Evolutionary conservation across 2,888 invertebrate genomes (phyloP).

Genomic region (Gymnocheta viridis): DNA sequence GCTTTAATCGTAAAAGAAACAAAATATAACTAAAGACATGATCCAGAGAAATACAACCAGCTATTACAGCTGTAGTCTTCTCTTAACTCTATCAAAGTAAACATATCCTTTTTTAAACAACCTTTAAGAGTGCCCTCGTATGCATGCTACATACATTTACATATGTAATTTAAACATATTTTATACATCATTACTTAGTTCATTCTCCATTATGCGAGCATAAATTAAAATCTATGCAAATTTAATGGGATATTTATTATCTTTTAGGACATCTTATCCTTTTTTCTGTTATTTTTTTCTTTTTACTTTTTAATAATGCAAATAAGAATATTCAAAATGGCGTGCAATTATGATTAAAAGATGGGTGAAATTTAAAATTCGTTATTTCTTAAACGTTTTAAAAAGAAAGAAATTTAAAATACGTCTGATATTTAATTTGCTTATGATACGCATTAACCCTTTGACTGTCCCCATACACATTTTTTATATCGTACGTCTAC

Average conservation of each 20-base stretch:
- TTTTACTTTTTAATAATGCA: slow-evolving; percentile 28
- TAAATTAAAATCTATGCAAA: slow-evolving; percentile 56
- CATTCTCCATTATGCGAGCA: slow-evolving; percentile 10
- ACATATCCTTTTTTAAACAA: neutral
- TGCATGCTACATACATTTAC: neutral
- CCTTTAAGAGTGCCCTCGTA: slow-evolving; percentile 1
- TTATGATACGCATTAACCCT: too few species aligned
- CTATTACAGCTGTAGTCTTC: too few species aligned
- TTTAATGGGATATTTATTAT: slow-evolving; percentile 69
- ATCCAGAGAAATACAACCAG: too few species aligned
- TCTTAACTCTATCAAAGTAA: too few species aligned
- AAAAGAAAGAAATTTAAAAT: neutral
- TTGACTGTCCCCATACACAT: too few species aligned
- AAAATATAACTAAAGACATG: too few species aligned
- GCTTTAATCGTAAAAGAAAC: too few species aligned
- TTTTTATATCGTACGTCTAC: too few species aligned
- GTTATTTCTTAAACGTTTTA: neutral
- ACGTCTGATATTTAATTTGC: too few species aligned
- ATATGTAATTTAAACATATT: slow-evolving; percentile 50
- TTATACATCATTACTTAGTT: slow-evolving; percentile 24
- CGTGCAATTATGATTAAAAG: neutral
- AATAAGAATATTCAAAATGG: slow-evolving; percentile 48
- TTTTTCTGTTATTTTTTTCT: neutral
- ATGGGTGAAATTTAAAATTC: neutral
- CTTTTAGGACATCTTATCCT: slow-evolving; percentile 61